These are phyloP conservation scores for Spilarctia lutea DNA, from an alignment of 2,888 invertebrate species.

Conservation along the genomic window DNA sequence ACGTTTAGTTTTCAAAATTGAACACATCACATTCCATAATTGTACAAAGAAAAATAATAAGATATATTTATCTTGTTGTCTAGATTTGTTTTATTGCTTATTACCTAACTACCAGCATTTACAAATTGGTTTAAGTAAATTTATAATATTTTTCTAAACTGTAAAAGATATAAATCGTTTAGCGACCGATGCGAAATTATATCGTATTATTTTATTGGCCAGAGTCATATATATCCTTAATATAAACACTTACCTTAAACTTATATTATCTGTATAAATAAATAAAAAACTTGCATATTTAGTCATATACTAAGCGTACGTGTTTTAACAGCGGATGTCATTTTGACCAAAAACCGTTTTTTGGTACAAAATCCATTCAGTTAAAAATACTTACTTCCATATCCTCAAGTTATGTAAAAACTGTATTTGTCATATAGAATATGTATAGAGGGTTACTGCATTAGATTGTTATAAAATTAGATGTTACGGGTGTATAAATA, in stretches of 20 bases:
- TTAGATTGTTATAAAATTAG: conserved; percentile 77
- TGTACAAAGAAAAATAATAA: conserved; percentile 68
- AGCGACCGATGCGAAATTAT: conserved; percentile 29
- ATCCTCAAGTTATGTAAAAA: conserved; percentile 61
- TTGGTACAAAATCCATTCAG: conserved; percentile 43
- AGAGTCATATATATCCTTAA: conserved; percentile 41
- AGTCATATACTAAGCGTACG: conserved; percentile 50
- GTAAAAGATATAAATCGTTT: conserved; percentile 24
- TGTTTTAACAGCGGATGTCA: conserved; percentile 41
- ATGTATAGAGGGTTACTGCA: conserved; percentile 69
- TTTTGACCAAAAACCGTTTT: conserved; percentile 30
- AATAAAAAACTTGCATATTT: conserved; percentile 51
- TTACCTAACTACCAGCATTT: conserved; percentile 61
- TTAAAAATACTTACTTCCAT: conserved; percentile 44
- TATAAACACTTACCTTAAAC: conserved; percentile 37
- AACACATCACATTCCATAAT: conserved; percentile 82
- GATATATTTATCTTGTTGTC: conserved; percentile 43
- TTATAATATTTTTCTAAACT: conserved; percentile 30
- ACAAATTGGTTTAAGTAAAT: conserved; percentile 54
- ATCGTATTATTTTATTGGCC: conserved; percentile 42
- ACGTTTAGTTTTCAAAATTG: conserved; percentile 61
- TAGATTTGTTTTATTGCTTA: conserved; percentile 44
- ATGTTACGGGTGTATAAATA: conserved; percentile 73
- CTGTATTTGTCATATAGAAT: conserved; percentile 58
- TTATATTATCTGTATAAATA: conserved; percentile 54